Evolutionary conservation across 2,888 invertebrate species (phyloP).

Genomic region (Caenorhabditis sinica): DNA sequence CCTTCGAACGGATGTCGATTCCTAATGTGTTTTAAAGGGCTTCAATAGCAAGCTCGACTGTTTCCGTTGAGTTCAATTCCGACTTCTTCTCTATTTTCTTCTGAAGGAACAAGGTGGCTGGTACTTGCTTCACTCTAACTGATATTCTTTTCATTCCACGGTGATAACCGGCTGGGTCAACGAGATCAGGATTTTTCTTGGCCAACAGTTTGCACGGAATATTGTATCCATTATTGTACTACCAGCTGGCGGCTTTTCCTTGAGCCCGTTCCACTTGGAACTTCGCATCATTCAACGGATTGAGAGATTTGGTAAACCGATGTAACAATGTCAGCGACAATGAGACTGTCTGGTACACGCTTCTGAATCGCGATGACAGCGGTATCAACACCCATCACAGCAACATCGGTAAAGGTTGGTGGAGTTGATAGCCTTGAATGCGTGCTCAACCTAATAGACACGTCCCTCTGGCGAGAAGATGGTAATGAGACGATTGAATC

Average conservation of each 20-base stretch:
- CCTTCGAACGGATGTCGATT: slow-evolving; percentile 96
- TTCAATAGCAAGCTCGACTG: slow-evolving; percentile 86
- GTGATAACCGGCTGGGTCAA: slow-evolving; percentile 93
- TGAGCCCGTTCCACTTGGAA: slow-evolving; percentile 92
- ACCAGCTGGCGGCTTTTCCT: slow-evolving; percentile 97
- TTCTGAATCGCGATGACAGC: slow-evolving; percentile 98
- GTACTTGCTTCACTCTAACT: slow-evolving; percentile 95
- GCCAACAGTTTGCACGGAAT: slow-evolving; percentile 90
- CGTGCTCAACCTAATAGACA: slow-evolving; percentile 97
- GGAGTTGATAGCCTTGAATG: slow-evolving; percentile 98
- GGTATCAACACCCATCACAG: slow-evolving; percentile 91
- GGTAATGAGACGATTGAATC: slow-evolving; percentile 99
- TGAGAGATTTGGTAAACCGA: slow-evolving; percentile 94
- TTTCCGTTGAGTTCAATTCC: slow-evolving; percentile 91
- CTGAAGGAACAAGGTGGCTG: slow-evolving; percentile 96
- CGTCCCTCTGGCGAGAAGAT: slow-evolving; percentile 99
- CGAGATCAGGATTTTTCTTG: slow-evolving; percentile 92
- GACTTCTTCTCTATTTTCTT: slow-evolving; percentile 94
- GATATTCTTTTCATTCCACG: slow-evolving; percentile 94
- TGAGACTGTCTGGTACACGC: slow-evolving; percentile 96
- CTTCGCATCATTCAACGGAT: slow-evolving; percentile 88
- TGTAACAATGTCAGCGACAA: slow-evolving; percentile 94
- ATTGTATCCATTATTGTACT: slow-evolving; percentile 95
- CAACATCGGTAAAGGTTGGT: slow-evolving; percentile 97
- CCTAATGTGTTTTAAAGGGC: slow-evolving; percentile 93